A percentile compares a stretch with the other conserved stretches of the same genome.
phyloP scores from a whole-genome alignment of 2,888 invertebrate genomes.

The Sesia bembeciformis region DNA sequence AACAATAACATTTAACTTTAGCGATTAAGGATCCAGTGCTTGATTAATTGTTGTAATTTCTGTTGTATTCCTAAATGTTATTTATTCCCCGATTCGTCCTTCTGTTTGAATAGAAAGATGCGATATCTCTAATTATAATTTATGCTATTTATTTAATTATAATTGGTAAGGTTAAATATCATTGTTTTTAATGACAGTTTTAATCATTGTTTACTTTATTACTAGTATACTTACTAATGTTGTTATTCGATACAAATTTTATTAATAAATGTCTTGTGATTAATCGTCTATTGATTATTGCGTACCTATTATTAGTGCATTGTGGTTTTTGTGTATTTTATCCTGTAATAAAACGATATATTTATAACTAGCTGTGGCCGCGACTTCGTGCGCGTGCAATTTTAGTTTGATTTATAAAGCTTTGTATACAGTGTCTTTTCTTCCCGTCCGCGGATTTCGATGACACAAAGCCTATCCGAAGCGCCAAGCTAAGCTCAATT shows the following conservation, averaged over 20 bases:
- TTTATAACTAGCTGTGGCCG: no score
- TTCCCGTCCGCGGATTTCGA: no score
- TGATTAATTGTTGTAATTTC: background rate
- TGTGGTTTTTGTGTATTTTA: no score
- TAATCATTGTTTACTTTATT: slow-evolving; percentile 10
- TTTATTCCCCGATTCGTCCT: slow-evolving; percentile 11
- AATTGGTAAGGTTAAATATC: background rate
- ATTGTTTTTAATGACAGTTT: slow-evolving; percentile 1
- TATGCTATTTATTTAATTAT: background rate
- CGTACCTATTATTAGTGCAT: no score
- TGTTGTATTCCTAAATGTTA: background rate
- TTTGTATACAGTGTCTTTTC: no score
- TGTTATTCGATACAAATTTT: slow-evolving; percentile 27
- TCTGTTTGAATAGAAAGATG: slow-evolving; percentile 10
- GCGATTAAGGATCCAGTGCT: background rate
- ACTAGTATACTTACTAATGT: slow-evolving; percentile 25
- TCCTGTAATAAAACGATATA: no score
- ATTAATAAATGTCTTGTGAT: slow-evolving; percentile 31
- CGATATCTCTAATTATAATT: slow-evolving; percentile 11
- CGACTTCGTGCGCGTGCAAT: no score
- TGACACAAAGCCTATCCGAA: no score
- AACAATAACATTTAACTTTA: slow-evolving; percentile 1
- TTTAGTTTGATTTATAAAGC: no score
- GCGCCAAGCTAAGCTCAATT: no score
- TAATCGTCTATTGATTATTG: background rate